Evolutionary conservation across 2,888 invertebrate species (phyloP), one percentile per base, ranked within the genome.

Genomic region (Dione juno): DNA sequence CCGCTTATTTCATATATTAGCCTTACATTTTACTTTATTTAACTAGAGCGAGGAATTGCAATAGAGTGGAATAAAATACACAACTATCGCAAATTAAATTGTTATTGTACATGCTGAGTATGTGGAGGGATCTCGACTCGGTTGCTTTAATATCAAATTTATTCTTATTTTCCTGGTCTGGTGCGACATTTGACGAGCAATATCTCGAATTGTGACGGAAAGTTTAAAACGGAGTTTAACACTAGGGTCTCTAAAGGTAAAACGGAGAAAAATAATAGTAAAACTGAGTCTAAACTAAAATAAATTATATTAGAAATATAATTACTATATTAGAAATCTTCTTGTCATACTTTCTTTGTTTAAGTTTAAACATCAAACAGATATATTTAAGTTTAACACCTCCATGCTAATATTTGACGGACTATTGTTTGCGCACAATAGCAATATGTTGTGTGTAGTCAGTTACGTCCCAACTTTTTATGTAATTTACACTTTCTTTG

Each of bases 401-500:
- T 50, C 40, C 37, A 64, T 40, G 64, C 50, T 50, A 50, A 64
- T 45, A 61, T 45, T 40, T 37, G 9, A 19, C n/a, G 48, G 19
- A 3, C 7, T 35, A 50, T 40, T 64, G 64, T 64, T 52, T 64
- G 50, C 64, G 37, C 3, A 50, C 64, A 64, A 50, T 50, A 50
- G 19, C 13, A 13, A 48, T 14, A 48, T 13, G 9, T 28, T 2
- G 16, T 19, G 7, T 40, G n/a, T 10, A 1, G 9, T 0, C 37
- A 16, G 54, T 64, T 19, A 14, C 37, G 37, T 52, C 3, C 9
- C 35, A 5, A 50, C 19, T 45, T 28, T 57, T 61, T 52, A 40
- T 64, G 64, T 50, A 37, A 64, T 50, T 64, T 48, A n/a, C 16
- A 50, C 50, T 52, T 50, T 52, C 64, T 64, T 64, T 52, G 21